Evolutionary conservation across 1,140 invertebrate species (phyloP), one percentile per base, ranked within the genome.

Genomic region (Monomorium pharaonis): DNA sequence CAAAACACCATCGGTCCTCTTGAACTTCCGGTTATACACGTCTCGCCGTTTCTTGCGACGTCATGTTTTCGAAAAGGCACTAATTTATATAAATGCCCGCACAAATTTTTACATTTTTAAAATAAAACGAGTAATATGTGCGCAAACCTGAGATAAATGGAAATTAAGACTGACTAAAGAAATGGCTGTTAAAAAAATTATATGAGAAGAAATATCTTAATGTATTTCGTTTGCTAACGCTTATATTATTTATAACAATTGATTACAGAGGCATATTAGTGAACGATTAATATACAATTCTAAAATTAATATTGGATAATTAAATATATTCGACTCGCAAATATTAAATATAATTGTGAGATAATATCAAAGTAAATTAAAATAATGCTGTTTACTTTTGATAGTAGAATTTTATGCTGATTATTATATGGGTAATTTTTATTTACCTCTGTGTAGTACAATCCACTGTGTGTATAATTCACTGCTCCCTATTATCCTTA

Each of bases 11-110:
- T 21, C n/a, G 24, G 74, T 14, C 37, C 24, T n/a, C n/a, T 74
- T 24, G 18, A 72, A 74, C 67, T 70, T 69, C 33, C 30, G 21
- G 18, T 14, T 80, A 18, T n/a, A 78, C 42, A 42, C 65, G 58
- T 77, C 18, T 10, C 51, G 16, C 14, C 21, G n/a, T 14, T 9
- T 49, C 5, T 12, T 24, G n/a, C 12, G 63, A n/a, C 44, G 18
- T 74, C 44, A 72, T 33, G 6, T 12, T n/a, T 3, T 70, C 12
- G 63, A 54, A 21, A 7, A 49, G n/a, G n/a, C 4, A 42, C 2
- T 78, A 30, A 49, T 24, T 2, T 24, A 63, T 24, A 63, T 63
- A 62, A 77, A 77, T 47, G 37, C 14, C 6, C 30, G 24, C 3
- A n/a, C 24, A 42, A 24, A 21, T 63, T 77, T 63, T 47, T 44